Evolutionary conservation across 2,113 vertebrate species (phyloP), one percentile per base, ranked within the genome.

Genomic region (Oryzias javanicus): DNA sequence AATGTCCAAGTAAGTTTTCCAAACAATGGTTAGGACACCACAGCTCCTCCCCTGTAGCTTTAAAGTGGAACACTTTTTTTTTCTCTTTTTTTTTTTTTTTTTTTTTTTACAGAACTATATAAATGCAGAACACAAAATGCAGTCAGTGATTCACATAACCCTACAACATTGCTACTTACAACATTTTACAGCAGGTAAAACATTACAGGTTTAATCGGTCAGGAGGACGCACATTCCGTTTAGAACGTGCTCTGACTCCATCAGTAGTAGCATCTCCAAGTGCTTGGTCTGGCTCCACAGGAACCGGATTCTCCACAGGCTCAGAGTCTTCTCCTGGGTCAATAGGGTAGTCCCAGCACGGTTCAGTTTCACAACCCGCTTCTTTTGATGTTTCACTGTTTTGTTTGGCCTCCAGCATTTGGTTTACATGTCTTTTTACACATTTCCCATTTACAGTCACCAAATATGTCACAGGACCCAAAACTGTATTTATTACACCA

Each of bases 341-440:
- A 15, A 17, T n/a, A 46, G 3, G 14, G 15, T 46, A 16, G 6
- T n/a, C 16, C 15, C 4, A 46, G 15, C n/a, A 15, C 1, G 6
- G 15, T 46, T n/a, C 17, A 46, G 44, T 16, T 17, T 46, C 6
- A 6, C 4, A 3, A 6, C 5, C 4, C 16, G 16, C 17, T n/a
- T 46, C 6, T 17, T 45, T 17, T 45, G 44, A 17, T 17, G 14
- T 16, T 6, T 2, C 15, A 42, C 15, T 6, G 2, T 35, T 35
- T 18, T 8, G 7, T 1, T 53, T 41, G 19, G 13, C n/a, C 41
- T 4, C 3, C 12, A 55, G n/a, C 17, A 19, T 41, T 7, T 55
- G 18, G 19, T 55, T 41, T 42, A 55, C 52, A 20, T 55, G 52
- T 55, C n/a, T 41, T 40, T 41, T 55, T 5, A 55, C 52, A 55